Base-by-base conservation (phyloP, 1,140 invertebrate genomes). In the Drosophila teissieri region DNA sequence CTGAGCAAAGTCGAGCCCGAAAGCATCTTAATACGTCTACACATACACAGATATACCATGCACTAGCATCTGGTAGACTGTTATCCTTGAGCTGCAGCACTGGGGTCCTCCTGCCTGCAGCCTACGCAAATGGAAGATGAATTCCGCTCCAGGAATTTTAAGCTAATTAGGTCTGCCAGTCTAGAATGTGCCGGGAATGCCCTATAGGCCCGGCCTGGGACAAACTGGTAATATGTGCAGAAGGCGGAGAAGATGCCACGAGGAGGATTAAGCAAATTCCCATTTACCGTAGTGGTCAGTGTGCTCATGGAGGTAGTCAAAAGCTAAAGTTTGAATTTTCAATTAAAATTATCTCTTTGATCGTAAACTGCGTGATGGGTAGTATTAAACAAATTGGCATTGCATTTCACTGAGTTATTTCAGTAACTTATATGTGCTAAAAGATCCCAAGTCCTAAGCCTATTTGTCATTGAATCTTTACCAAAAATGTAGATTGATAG, bases 1-100 rank as follows among this genome's bases (percentile, higher is more conserved):
- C 61, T 51, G 80, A 80, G 75, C 65, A 63, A 40, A 69, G 40
- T 75, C 63, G 69, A 36, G 15, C 53, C 39, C 36, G 51, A 12
- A 31, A 56, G 42, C 39, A 56, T 57, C 68, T 49, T 22, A 17
- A 40, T 49, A 22, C 10, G 24, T 45, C 39, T 31, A 46, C 22
- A 34, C 34, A 17, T 1, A 17, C 8, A 40, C 31, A 37, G 19
- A 68, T 51, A 31, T 42, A 36, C 49, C 36, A 17, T 63, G 36
- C 19, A 31, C 8, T 31, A 31, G 15, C 19, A 49, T 11, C 46
- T 10, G 15, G 19, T 42, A 11, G 14, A 44, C 34, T 14, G n/a
- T 19, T 17, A 54, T 53, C 62, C 49, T 34, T 46, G 8, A 22
- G n/a, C 37, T 22, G 17, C 11, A 22, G 46, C 4, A 12, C 4